Evolutionary conservation across 2,888 invertebrate species (phyloP).

Genomic region (Andrena praecox): DNA sequence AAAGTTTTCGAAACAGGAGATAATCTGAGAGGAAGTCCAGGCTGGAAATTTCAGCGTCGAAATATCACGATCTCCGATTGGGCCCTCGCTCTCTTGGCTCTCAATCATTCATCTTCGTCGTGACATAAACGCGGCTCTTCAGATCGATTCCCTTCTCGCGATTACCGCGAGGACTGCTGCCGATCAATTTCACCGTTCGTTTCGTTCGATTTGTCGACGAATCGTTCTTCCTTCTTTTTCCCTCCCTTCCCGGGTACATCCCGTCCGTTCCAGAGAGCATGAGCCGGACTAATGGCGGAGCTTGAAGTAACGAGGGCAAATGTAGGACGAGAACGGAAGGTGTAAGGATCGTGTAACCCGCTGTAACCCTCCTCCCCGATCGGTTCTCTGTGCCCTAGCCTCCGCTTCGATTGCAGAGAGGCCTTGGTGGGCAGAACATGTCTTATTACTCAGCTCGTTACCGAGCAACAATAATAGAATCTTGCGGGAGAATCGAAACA

Average conservation of each 20-base stretch:
- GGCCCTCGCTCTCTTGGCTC: too few species aligned
- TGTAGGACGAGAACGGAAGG: slow-evolving; percentile 43
- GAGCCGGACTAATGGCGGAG: slow-evolving; percentile 2
- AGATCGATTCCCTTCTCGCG: slow-evolving; percentile 22
- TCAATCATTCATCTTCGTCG: background rate
- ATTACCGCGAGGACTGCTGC: slow-evolving; percentile 19
- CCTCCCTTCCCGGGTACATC: background rate
- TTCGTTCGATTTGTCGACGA: slow-evolving; percentile 48
- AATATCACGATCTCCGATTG: background rate
- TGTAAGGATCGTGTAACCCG: slow-evolving; percentile 54
- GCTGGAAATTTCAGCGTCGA: background rate
- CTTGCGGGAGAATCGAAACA: slow-evolving; percentile 18
- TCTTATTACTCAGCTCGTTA: slow-evolving; percentile 60
- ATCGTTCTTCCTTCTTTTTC: slow-evolving; percentile 23
- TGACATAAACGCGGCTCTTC: slow-evolving; percentile 2
- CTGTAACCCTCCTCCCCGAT: slow-evolving; percentile 33
- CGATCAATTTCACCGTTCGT: slow-evolving; percentile 42
- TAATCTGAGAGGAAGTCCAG: too few species aligned
- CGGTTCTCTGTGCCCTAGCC: slow-evolving; percentile 14
- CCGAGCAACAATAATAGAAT: slow-evolving; percentile 54
- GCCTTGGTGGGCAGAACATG: slow-evolving; percentile 22
- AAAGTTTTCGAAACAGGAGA: too few species aligned
- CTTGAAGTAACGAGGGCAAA: slow-evolving; percentile 52
- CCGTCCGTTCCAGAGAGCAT: slow-evolving; percentile 3
- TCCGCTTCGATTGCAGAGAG: slow-evolving; percentile 22